Base-by-base conservation (phyloP, 2,113 vertebrate species). In the Numida meleagris region DNA sequence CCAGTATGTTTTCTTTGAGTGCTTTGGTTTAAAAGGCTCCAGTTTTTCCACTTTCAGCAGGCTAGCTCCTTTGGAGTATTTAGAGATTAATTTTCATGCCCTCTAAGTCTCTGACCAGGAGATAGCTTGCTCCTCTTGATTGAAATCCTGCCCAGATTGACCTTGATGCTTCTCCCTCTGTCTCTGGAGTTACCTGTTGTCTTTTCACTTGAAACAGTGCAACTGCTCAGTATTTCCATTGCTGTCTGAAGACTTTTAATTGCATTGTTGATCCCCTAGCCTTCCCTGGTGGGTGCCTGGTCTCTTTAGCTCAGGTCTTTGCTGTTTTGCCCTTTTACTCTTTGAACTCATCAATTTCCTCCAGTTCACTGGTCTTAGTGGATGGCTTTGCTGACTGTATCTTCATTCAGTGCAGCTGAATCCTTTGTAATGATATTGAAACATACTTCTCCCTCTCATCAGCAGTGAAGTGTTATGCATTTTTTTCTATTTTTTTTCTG, bases 221-320 rank as follows among this genome's bases (percentile, higher is more conserved):
- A 59, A 50, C 77, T 50, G 70, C 61, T 95, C 96, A 89, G 43
- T 92, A 78, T 78, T 93, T 95, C 80, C 11, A 77, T 83, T 74
- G 63, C 33, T 86, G 36, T 34, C 65, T 82, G 73, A 55, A 89
- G 65, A 68, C 12, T 78, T 86, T 46, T 92, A 90, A 95, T 84
- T 90, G 77, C 38, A 8, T 63, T 88, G 90, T 65, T 92, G 78
- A 68, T 91, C 71, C 61, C 38, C 57, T 20, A 45, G 42, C 65
- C 55, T 78, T 71, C 61, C 29, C 84, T 63, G 81, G 65, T 68
- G 73, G 11, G 42, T 67, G n/a, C 33, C 42, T 78, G 38, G 14
- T 36, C 46, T 71, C 42, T 89, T 63, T 51, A 50, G n/a, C 58
- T 92, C 68, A 48, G 27, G 36, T 29, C n/a, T 93, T 59, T 74